These are phyloP conservation scores for Antigone vipio DNA, from an alignment of 2,113 vertebrate genomes.

Conservation along the genomic window DNA sequence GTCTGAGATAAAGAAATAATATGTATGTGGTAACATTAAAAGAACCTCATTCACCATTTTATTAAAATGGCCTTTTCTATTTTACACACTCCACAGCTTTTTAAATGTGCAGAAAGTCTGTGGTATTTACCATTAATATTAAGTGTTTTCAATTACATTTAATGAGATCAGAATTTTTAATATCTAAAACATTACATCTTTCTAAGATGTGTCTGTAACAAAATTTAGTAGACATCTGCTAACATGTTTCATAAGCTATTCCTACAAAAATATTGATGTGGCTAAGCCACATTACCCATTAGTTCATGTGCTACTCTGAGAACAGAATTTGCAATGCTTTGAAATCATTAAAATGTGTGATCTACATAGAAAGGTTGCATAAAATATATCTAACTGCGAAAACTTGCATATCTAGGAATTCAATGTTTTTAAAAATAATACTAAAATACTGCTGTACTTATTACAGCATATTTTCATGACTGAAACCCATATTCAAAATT, in stretches of 20 bases:
- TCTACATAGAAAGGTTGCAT: neutral
- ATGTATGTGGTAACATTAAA: neutral
- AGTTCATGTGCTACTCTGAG: neutral
- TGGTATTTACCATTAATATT: neutral
- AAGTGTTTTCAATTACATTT: neutral
- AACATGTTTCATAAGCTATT: neutral
- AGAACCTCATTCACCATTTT: neutral
- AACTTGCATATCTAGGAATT: neutral
- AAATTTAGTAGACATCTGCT: neutral
- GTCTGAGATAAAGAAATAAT: neutral
- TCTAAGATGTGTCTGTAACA: neutral
- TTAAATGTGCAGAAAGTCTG: neutral
- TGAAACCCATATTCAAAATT: neutral
- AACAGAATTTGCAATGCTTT: neutral
- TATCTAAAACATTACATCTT: neutral
- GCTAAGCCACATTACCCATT: neutral
- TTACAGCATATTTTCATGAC: neutral
- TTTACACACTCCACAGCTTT: neutral
- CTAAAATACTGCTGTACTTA: neutral
- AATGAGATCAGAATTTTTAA: neutral
- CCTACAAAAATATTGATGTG: neutral
- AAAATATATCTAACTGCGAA: neutral
- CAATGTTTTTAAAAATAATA: neutral
- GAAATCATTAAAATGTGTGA: neutral
- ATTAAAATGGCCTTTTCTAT: neutral